Conservation (phyloP, 2,113 vertebrate genomes). For the Taurulus bubalis region DNA sequence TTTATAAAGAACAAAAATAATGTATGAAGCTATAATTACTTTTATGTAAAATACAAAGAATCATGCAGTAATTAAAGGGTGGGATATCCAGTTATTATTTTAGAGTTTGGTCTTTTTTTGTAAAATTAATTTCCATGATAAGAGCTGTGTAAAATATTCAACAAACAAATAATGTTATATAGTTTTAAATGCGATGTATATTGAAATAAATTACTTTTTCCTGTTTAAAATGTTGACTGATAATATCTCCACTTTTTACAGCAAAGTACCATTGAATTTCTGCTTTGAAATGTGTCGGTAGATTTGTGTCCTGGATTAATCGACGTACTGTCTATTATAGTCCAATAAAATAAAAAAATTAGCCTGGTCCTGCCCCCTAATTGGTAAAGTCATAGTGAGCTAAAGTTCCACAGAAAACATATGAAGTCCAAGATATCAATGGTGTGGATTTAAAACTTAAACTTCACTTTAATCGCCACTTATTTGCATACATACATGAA, state of each 20-base stretch:
- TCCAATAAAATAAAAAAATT: neutral
- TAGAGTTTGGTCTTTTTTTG: constrained; percentile 95
- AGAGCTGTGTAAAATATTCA: constrained; percentile 87
- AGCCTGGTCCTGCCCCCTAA: neutral
- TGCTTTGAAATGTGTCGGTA: neutral
- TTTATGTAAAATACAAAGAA: constrained; percentile 79
- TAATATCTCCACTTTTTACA: constrained; percentile 1
- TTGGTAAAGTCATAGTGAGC: neutral
- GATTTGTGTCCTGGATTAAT: neutral
- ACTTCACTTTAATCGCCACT: neutral
- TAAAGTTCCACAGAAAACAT: neutral
- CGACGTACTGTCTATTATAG: neutral
- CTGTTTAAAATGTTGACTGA: constrained; percentile 63
- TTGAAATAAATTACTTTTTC: constrained; percentile 84
- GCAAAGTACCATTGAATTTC: neutral
- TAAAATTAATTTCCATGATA: constrained; percentile 91
- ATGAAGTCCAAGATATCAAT: neutral
- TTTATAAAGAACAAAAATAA: constrained; percentile 88
- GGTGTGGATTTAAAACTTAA: neutral
- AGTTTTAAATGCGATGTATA: constrained; percentile 89
- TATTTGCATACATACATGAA: neutral
- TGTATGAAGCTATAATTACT: constrained; percentile 82
- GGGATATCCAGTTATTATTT: constrained; percentile 85
- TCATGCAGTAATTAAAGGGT: constrained; percentile 85
- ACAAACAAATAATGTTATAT: constrained; percentile 86